Base-by-base conservation (phyloP, 1,140 invertebrate genomes). In the Nasonia longicornis region DNA sequence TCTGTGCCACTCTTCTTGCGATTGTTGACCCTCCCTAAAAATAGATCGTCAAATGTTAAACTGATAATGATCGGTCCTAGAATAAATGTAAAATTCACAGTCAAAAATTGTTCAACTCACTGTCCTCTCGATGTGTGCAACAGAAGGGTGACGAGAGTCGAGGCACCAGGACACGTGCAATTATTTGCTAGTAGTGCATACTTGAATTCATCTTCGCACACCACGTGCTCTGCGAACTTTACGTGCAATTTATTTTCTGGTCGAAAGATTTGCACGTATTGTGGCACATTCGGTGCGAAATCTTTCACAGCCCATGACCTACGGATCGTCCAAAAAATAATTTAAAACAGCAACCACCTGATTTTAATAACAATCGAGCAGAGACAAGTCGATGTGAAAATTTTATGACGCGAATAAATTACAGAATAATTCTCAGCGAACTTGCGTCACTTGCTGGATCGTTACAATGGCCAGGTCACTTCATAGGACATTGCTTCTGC, bases 241-340 rank as follows among this genome's bases (percentile, higher is more conserved):
- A 99, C 98, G 92, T 99, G 98, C 82, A 99, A 93, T 89, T 99
- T 99, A 89, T 99, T 99, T 91, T 99, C 98, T 58, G 98, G 97
- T 88, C 97, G 92, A 92, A 99, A 99, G 84, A 99, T 98, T 91
- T 99, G 98, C 71, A 99, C 97, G 91, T 99, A 99, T 91, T 99
- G 98, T 38, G 97, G 96, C 80, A 99, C 97, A 85, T 94, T 94
- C 31, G 98, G 98, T 0, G 98, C 97, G 90, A 98, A 99, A 90
- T 99, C 98, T 90, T 98, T 98, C 14, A 99, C 97, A 7, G 98
- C 98, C 98, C 98, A 99, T 16, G 98, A 98, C 83, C 93, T 93
- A 85, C 7, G 52, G 14, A 29, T 20, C 16, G 12, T 1, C 26
- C 26, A 26, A 26, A 52, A 11, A 45, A 48, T 12, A 48, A 48